Conservation (phyloP, 2,888 invertebrate species). For the Sepioteuthis lessoniana region DNA sequence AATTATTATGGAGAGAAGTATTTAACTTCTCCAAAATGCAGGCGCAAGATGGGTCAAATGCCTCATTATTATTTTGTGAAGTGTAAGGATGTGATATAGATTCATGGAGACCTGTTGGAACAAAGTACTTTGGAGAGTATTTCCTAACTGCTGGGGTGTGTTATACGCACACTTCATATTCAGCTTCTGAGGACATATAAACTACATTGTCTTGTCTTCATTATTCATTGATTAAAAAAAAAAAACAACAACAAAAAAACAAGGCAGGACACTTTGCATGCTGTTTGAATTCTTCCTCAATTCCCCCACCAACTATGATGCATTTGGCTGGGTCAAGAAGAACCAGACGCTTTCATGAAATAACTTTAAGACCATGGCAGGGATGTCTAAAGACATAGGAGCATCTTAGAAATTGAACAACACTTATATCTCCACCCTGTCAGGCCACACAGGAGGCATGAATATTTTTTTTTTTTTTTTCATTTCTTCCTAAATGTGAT, state of each 20-base stretch:
- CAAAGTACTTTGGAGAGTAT: conserved; percentile 38
- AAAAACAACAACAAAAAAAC: not conserved
- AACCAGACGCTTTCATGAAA: conserved; percentile 16
- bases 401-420: conserved; percentile 42
- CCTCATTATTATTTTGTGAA: conserved; percentile 37
- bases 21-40: conserved; percentile 25
- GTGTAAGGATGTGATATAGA: conserved; percentile 47
- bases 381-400: conserved; percentile 39
- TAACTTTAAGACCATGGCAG: conserved; percentile 43
- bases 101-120: conserved; percentile 46
- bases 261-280: conserved; percentile 42
- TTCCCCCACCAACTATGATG: not conserved
- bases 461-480: conserved; percentile 24
- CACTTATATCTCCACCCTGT: conserved; percentile 45
- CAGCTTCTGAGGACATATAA: not conserved
- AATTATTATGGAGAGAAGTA: not conserved
- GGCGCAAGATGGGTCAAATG: not conserved
- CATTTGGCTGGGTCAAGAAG: conserved; percentile 38
- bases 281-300: conserved; percentile 40
- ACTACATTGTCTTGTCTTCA: not conserved
- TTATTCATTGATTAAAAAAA: conserved; percentile 33
- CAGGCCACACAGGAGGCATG: conserved; percentile 2
- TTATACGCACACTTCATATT: conserved; percentile 39
- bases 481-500: conserved; percentile 36
- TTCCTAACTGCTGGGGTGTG: conserved; percentile 33